Conservation (phyloP, 92 coral and sea anemone genomes). For the Phymanthus crucifer region DNA sequence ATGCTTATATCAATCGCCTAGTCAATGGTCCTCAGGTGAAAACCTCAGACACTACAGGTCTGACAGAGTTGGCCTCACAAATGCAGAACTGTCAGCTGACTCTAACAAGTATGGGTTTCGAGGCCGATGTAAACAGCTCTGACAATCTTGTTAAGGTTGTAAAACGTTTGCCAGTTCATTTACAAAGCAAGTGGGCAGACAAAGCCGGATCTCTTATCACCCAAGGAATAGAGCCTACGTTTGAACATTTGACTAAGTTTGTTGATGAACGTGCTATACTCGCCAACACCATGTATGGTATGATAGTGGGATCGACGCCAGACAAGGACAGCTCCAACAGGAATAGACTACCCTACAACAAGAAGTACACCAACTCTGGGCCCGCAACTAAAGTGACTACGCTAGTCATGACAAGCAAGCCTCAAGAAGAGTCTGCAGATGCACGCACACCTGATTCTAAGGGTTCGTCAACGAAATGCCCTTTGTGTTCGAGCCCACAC, state of each 20-base stretch:
- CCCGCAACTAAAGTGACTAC: background rate
- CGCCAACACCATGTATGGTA: slow-evolving; percentile 41
- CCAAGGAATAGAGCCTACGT: slow-evolving; percentile 32
- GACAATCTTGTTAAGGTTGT: slow-evolving; percentile 32
- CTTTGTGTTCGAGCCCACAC: slow-evolving; percentile 32
- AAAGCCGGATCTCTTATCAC: slow-evolving; percentile 28
- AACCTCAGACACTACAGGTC: slow-evolving; percentile 13
- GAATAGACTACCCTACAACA: background rate
- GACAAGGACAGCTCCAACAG: background rate
- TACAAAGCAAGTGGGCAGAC: slow-evolving; percentile 37
- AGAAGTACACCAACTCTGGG: background rate
- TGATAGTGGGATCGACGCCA: slow-evolving; percentile 22
- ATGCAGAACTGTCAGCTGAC: slow-evolving; percentile 49
- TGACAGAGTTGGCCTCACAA: slow-evolving; percentile 30
- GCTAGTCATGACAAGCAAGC: background rate
- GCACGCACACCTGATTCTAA: background rate
- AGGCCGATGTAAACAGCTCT: slow-evolving; percentile 37
- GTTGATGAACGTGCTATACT: slow-evolving; percentile 36
- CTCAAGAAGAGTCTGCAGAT: background rate
- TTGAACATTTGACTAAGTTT: slow-evolving; percentile 24
- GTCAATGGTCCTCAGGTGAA: slow-evolving; percentile 27
- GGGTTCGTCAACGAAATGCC: background rate
- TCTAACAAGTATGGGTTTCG: slow-evolving; percentile 30
- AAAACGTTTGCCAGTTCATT: slow-evolving; percentile 31
- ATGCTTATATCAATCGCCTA: slow-evolving; percentile 22